A percentile compares a stretch with the other conserved stretches of the same genome.
Conservation (phyloP, 1,140 invertebrate genomes). For the Trichonephila clavata region DNA sequence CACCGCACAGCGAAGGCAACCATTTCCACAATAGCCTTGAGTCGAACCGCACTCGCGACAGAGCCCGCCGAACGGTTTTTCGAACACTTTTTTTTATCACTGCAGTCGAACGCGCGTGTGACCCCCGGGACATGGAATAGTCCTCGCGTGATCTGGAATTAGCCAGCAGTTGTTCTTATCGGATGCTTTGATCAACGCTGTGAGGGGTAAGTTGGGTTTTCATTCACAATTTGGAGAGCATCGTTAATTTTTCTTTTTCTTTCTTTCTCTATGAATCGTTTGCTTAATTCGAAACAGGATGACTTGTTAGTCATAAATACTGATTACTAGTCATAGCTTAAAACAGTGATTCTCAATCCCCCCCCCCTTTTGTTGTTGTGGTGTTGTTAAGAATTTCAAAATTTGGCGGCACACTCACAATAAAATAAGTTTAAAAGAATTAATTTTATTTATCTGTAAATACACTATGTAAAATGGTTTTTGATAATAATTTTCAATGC, state of each 20-base stretch:
- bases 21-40: slow-evolving; percentile 40
- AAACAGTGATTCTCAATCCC: no score
- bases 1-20: neutral
- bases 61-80: neutral
- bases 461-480: no score
- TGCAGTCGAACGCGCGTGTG: neutral
- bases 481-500: no score
- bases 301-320: neutral
- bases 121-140: neutral
- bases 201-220: neutral
- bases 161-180: slow-evolving; percentile 28
- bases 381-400: no score
- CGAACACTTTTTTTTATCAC: neutral
- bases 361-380: no score
- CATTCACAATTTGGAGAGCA: neutral
- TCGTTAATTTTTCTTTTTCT: neutral
- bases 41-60: neutral
- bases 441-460: no score
- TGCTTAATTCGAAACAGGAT: neutral
- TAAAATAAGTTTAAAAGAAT: no score
- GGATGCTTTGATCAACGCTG: slow-evolving; percentile 21
- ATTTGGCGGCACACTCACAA: no score
- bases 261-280: neutral
- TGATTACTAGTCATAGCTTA: neutral
- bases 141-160: slow-evolving; percentile 44